Conservation (phyloP, 2,888 invertebrate species). For the Netelia fuscicornis region DNA sequence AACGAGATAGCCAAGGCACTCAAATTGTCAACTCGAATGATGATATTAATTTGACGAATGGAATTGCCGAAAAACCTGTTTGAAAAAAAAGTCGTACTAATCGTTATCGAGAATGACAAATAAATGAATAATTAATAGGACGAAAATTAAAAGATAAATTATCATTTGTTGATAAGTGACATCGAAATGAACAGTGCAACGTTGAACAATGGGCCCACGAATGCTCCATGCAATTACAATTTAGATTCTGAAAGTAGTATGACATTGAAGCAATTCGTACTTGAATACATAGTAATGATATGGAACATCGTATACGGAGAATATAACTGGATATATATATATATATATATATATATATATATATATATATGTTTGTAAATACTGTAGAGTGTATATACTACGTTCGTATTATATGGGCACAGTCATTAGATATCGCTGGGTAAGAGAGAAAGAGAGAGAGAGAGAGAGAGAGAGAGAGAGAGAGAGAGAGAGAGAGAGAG, state of each 20-base stretch:
- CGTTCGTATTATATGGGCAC: constrained; percentile 25
- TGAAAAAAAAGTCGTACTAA: too few relatives aligned
- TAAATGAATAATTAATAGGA: too few relatives aligned
- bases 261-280: constrained; percentile 9
- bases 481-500: background rate
- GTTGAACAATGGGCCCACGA: background rate
- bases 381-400: background rate
- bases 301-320: constrained; percentile 7
- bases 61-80: too few relatives aligned
- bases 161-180: too few relatives aligned
- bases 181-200: too few relatives aligned
- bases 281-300: background rate
- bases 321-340: background rate
- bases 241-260: constrained; percentile 17
- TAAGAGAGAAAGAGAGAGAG: background rate
- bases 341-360: too few relatives aligned
- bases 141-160: too few relatives aligned
- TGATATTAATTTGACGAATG: too few relatives aligned
- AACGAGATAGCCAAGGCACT: background rate
- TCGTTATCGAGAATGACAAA: too few relatives aligned
- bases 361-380: background rate
- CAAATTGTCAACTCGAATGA: too few relatives aligned
- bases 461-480: background rate
- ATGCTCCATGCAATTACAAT: constrained; percentile 26
- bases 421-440: constrained; percentile 41